Conservation (phyloP, 2,888 invertebrate genomes). For the Drosophila antonietae region DNA sequence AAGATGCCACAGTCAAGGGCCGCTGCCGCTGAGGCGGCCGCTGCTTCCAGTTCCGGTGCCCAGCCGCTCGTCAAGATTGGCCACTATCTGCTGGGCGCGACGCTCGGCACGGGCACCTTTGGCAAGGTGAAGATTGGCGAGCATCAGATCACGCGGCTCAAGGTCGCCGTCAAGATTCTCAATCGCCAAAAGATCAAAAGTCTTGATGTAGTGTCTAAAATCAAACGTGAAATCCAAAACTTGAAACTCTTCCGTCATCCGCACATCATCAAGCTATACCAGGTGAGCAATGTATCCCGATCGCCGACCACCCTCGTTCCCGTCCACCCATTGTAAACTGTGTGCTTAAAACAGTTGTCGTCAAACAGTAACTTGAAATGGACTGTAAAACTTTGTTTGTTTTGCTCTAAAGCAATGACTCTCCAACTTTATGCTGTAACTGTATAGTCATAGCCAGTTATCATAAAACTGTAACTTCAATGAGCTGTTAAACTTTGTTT, state of each 20-base stretch:
- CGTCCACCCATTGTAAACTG: neutral
- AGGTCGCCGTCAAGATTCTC: constrained; percentile 99
- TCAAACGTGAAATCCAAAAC: constrained; percentile 99
- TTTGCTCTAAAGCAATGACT: no score
- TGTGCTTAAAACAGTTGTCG: no score
- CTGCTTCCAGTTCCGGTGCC: constrained; percentile 74
- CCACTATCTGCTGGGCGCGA: constrained; percentile 95
- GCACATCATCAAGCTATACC: constrained; percentile 98
- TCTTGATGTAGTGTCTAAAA: constrained; percentile 99
- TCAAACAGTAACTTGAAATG: no score
- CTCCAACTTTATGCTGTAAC: no score
- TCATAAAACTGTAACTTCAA: no score
- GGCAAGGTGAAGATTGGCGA: constrained; percentile 99
- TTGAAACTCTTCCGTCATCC: constrained; percentile 99
- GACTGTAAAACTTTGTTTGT: no score
- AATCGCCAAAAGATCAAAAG: constrained; percentile 99
- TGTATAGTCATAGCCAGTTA: no score
- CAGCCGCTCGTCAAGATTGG: constrained; percentile 97
- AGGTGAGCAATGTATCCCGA: constrained; percentile 85
- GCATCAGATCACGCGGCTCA: constrained; percentile 98
- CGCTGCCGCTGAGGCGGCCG: constrained; percentile 74
- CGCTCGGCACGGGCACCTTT: constrained; percentile 98
- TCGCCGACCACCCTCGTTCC: no score
- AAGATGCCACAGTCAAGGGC: constrained; percentile 81
- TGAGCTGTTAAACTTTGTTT: no score